These are phyloP conservation scores for Sycon ciliatum DNA, from an alignment of 37 sponge, comb jelly and placozoan species.

Conservation along the genomic window DNA sequence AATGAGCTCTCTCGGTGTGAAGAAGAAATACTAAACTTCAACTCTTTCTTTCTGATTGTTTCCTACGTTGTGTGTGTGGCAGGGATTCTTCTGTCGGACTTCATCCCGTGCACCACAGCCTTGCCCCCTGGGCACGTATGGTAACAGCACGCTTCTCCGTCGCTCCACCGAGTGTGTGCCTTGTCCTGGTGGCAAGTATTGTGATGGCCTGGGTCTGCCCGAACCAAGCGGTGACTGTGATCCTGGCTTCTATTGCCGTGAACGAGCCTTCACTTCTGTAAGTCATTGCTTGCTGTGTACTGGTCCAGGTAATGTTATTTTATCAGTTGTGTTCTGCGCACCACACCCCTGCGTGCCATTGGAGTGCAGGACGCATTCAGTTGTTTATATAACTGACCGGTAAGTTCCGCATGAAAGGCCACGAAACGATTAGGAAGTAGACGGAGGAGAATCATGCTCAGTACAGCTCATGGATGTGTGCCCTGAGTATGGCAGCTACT, in stretches of 20 bases:
- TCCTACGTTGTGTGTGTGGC: too few relatives aligned
- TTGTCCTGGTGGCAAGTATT: constrained; percentile 22
- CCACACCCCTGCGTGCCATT: too few relatives aligned
- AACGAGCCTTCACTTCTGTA: constrained; percentile 21
- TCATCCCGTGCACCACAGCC: constrained; percentile 2
- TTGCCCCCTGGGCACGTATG: constrained; percentile 17
- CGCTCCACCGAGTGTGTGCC: constrained; percentile 10
- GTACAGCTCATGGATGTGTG: too few relatives aligned
- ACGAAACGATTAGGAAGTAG: too few relatives aligned
- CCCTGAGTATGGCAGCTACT: too few relatives aligned
- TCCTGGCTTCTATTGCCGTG: constrained; percentile 19
- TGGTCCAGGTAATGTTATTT: not conserved
- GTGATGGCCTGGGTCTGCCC: constrained; percentile 17
- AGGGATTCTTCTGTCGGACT: constrained; percentile 23
- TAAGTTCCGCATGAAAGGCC: too few relatives aligned
- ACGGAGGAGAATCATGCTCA: too few relatives aligned
- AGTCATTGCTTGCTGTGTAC: not conserved
- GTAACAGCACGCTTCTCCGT: not conserved
- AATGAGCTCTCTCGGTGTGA: too few relatives aligned
- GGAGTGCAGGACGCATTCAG: too few relatives aligned
- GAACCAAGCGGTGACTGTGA: constrained; percentile 15
- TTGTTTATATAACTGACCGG: too few relatives aligned
- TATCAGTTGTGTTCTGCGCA: not conserved
- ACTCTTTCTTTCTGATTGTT: too few relatives aligned
- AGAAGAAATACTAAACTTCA: too few relatives aligned